phyloP scores from a whole-genome alignment of 2,888 invertebrate species.

The Acrocyrtus sp. region DNA sequence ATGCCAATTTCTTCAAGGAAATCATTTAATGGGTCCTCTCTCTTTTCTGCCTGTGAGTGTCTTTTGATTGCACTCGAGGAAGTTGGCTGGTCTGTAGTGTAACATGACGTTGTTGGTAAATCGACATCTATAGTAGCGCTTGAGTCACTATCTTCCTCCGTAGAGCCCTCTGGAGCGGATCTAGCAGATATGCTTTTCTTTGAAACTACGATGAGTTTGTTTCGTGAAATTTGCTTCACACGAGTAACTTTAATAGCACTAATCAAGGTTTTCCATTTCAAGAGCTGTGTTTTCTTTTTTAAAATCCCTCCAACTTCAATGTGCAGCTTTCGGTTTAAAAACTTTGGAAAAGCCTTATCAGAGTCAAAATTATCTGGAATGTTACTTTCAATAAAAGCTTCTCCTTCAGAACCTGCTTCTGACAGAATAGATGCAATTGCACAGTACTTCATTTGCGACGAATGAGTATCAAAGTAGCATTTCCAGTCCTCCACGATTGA shows the following conservation, averaged over 20 bases:
- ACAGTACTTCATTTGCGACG: conserved; percentile 18
- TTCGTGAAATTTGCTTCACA: conserved; percentile 7
- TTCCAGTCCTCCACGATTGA: conserved; percentile 26
- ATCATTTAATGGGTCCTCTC: too few relatives aligned
- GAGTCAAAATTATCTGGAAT: neutral
- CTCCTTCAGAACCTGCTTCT: neutral
- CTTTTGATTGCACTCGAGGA: too few relatives aligned
- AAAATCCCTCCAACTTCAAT: neutral
- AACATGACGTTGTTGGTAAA: too few relatives aligned
- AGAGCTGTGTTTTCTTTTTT: neutral
- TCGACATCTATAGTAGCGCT: too few relatives aligned
- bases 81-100: too few relatives aligned
- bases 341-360: neutral
- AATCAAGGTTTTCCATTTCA: neutral
- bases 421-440: conserved; percentile 16
- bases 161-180: neutral
- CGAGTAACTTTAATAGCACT: neutral
- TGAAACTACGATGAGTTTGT: conserved; percentile 10
- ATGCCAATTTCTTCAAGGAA: too few relatives aligned
- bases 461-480: neutral
- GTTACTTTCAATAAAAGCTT: neutral
- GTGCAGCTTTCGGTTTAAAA: neutral
- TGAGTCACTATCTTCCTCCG: conserved; percentile 4
- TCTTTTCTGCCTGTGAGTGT: too few relatives aligned
- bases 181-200: too few relatives aligned